These are phyloP conservation scores for Drosophila setifemur DNA, from an alignment of 1,140 invertebrate species.

Conservation along the genomic window DNA sequence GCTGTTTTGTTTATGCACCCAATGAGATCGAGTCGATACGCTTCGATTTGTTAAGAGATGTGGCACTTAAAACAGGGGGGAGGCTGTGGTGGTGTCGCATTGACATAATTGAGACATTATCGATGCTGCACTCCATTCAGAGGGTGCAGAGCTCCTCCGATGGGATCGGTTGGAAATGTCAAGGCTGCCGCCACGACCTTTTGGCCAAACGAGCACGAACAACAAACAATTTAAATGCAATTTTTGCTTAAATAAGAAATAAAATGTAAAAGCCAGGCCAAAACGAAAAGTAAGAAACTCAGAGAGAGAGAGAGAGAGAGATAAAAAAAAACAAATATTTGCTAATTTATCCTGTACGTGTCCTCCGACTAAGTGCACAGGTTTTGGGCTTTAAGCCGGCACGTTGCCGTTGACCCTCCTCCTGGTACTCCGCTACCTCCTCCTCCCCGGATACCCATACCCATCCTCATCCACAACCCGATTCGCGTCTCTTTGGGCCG, in stretches of 20 bases:
- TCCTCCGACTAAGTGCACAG: constrained; percentile 79
- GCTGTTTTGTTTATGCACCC: constrained; percentile 70
- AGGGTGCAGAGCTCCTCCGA: neutral
- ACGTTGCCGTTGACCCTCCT: constrained; percentile 46
- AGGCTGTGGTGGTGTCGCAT: constrained; percentile 22
- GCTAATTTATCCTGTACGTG: constrained; percentile 81
- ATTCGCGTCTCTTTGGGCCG: constrained; percentile 39
- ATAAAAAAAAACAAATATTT: constrained; percentile 72
- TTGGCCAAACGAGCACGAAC: constrained; percentile 48
- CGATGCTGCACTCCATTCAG: constrained; percentile 55
- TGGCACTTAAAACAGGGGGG: constrained; percentile 22
- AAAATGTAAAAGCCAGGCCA: constrained; percentile 53
- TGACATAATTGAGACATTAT: constrained; percentile 81
- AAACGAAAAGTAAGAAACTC: neutral
- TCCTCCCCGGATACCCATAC: too few species aligned
- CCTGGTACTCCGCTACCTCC: constrained; percentile 1
- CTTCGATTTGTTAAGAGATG: constrained; percentile 49
- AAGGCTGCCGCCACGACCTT: constrained; percentile 72
- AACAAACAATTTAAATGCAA: constrained; percentile 77
- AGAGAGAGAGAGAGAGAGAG: constrained; percentile 7
- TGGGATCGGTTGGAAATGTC: constrained; percentile 52
- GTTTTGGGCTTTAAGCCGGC: constrained; percentile 69
- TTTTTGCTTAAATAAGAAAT: constrained; percentile 81
- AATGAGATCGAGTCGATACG: constrained; percentile 49
- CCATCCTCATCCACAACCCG: too few species aligned